Evolutionary conservation across 2,797 vertebrate species (phyloP), one percentile per base, ranked within the genome.

Genomic region (Typhlichthys subterraneus): DNA sequence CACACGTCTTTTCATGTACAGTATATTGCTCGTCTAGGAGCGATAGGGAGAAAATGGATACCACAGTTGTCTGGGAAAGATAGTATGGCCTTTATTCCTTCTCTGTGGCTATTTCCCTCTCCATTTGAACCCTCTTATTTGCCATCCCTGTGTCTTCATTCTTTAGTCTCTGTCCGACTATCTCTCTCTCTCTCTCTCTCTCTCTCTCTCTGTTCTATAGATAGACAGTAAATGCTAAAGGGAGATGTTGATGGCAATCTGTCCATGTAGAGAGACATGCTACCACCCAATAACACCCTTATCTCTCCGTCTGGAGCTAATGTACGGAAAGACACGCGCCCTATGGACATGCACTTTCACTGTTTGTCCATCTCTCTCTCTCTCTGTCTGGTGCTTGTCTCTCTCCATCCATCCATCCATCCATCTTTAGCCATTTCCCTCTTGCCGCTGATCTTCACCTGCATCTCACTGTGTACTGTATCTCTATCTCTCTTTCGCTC

Each of bases 401-500:
- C 45, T 49, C 60, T 23, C 15, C 53, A 46, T 60, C 47, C 38
- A 0, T 45, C 5, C 29, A n/a, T 53, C 57, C 29, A 8, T 12
- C 3, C 33, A 42, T 48, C 15, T 60, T 10, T 33, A 10, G 68
- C 54, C 65, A 51, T 64, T 48, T 72, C 53, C 55, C 4, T 69
- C 14, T 55, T 45, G 12, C 55, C 56, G 64, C 47, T 72, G 10
- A 23, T 57, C 42, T 50, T 45, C 33, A 57, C 63, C 53, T 23
- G 0, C 72, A 56, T 69, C 42, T 53, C 29, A 63, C 33, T 9
- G 8, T 38, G 33, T 38, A 38, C 23, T 23, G 23, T 3, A 23
- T 23, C 23, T 23, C 23, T 55, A 8, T 53, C 70, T 60, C 51
- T 68, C 53, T 83, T 73, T 70, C 38, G 61, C 61, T 70, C 75